Evolutionary conservation across 2,113 vertebrate species (phyloP).

Genomic region (Nesogale talazaci): DNA sequence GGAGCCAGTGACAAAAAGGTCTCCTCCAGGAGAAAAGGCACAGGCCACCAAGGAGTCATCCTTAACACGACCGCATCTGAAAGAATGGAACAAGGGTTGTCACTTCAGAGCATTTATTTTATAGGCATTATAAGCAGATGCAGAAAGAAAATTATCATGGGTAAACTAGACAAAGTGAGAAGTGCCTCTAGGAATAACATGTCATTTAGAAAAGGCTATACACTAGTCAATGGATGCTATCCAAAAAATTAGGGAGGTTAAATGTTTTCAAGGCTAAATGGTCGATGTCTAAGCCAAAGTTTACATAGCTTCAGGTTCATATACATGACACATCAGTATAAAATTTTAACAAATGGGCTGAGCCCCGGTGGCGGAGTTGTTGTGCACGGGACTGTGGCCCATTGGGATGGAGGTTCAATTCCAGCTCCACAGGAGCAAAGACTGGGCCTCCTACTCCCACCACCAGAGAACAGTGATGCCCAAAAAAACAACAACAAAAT

Average conservation of each 20-base stretch:
- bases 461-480: too few species aligned
- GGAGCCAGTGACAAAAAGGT: slow-evolving; percentile 92
- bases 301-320: background rate
- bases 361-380: too few species aligned
- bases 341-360: background rate
- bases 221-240: background rate
- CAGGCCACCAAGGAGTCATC: slow-evolving; percentile 94
- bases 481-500: too few species aligned
- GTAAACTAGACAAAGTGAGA: background rate
- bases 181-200: slow-evolving; percentile 3
- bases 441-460: too few species aligned
- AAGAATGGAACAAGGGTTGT: slow-evolving; percentile 71
- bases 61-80: slow-evolving; percentile 90
- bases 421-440: too few species aligned
- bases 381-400: too few species aligned
- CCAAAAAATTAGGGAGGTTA: background rate
- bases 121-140: slow-evolving; percentile 36
- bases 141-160: slow-evolving; percentile 20
- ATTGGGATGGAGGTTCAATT: too few species aligned
- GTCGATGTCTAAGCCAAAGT: background rate
- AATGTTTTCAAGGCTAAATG: background rate
- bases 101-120: slow-evolving; percentile 42
- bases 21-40: slow-evolving; percentile 90
- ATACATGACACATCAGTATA: background rate
- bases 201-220: background rate